Conservation (phyloP, 2,888 invertebrate genomes). For the Eupithecia inturbata region DNA sequence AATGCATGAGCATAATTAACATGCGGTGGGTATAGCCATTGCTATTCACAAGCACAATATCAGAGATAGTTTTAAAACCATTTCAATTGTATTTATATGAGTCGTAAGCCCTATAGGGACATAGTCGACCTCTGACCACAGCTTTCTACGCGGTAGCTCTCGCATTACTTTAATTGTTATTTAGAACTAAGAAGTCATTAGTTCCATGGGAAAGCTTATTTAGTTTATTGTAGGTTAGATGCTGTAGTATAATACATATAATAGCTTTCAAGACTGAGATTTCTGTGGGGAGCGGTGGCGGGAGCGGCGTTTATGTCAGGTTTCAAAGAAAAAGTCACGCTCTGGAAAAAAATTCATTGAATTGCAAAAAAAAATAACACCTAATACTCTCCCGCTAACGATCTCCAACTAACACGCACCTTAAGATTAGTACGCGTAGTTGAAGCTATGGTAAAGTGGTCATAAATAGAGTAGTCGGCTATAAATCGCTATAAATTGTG, state of each 20-base stretch:
- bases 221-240: constrained; percentile 15
- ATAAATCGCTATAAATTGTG: not conserved
- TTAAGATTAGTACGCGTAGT: not conserved
- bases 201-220: constrained; percentile 26
- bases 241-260: constrained; percentile 15
- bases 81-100: constrained; percentile 17
- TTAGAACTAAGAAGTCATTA: constrained; percentile 25
- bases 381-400: not conserved
- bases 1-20: not conserved
- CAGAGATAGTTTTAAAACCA: not conserved
- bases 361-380: not conserved
- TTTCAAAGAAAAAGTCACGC: not conserved
- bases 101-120: constrained; percentile 27
- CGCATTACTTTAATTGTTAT: constrained; percentile 34
- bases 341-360: not conserved
- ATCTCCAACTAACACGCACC: not conserved
- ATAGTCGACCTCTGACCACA: constrained; percentile 41
- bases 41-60: not conserved
- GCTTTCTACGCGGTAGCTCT: constrained; percentile 52
- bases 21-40: not conserved
- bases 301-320: not conserved
- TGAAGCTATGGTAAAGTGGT: not conserved
- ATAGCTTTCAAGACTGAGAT: not conserved
- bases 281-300: not conserved
- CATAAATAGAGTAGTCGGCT: not conserved